These are phyloP conservation scores for Pseudochaenichthys georgianus DNA, from an alignment of 2,797 vertebrate genomes.

Conservation along the genomic window DNA sequence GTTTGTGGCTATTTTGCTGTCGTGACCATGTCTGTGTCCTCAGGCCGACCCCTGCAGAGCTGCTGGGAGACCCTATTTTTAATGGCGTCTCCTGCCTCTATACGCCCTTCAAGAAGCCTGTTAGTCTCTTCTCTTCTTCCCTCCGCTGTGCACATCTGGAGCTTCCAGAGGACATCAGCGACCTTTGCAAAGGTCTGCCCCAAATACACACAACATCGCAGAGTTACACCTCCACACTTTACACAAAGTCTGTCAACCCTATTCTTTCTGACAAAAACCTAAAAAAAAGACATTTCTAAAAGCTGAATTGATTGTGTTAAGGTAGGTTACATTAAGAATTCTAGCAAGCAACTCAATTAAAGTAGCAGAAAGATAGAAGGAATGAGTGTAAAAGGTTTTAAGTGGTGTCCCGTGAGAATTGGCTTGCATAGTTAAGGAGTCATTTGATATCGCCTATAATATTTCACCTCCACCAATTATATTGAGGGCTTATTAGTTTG, in stretches of 20 bases:
- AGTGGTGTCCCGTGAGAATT: not conserved
- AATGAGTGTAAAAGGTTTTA: not conserved
- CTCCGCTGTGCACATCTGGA: constrained; percentile 93
- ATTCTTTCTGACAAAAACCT: not conserved
- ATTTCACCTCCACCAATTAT: too few relatives aligned
- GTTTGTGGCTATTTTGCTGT: constrained; percentile 1
- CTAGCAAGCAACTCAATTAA: not conserved
- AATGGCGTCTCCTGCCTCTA: constrained; percentile 86
- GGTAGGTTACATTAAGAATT: not conserved
- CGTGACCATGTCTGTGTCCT: constrained; percentile 15
- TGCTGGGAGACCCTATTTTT: constrained; percentile 89
- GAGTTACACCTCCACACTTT: not conserved
- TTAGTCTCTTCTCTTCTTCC: constrained; percentile 92
- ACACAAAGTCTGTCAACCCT: not conserved
- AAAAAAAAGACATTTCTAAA: not conserved
- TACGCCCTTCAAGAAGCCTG: constrained; percentile 86
- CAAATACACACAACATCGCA: constrained; percentile 4
- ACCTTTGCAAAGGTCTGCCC: constrained; percentile 91
- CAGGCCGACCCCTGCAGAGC: constrained; percentile 90
- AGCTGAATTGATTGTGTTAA: constrained; percentile 9
- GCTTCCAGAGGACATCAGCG: constrained; percentile 94
- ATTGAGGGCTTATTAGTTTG: too few relatives aligned
- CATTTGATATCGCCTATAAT: not conserved
- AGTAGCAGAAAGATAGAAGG: not conserved
- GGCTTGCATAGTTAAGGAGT: not conserved